A percentile compares a stretch with the other conserved stretches of the same genome.
Evolutionary conservation across 2,797 vertebrate species (phyloP).

Genomic region (Podargus strigoides): DNA sequence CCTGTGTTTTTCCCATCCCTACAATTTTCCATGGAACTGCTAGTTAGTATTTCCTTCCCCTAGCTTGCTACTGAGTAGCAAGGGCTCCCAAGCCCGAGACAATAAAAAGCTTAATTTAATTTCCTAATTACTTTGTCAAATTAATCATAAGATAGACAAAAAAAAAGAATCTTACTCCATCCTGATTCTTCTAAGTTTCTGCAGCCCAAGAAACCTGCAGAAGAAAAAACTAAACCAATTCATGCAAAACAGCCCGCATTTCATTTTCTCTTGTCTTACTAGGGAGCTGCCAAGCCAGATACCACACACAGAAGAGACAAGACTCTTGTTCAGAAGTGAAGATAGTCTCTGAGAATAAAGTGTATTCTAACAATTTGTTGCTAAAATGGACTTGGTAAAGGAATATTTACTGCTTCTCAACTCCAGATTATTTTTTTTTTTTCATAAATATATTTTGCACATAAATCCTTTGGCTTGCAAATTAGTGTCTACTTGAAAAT

Average conservation of each 20-base stretch:
- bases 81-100: neutral
- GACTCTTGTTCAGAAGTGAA: neutral
- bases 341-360: neutral
- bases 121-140: neutral
- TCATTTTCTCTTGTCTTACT: neutral
- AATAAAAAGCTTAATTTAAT: neutral
- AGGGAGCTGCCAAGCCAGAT: neutral
- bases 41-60: neutral
- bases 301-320: neutral
- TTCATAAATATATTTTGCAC: neutral
- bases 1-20: neutral
- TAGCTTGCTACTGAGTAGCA: accelerated
- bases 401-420: neutral
- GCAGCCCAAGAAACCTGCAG: neutral
- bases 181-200: neutral
- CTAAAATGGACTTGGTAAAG: neutral
- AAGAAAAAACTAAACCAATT: neutral
- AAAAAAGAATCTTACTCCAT: neutral
- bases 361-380: neutral
- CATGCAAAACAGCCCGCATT: neutral
- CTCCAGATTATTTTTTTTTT: neutral
- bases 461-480: neutral
- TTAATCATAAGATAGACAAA: neutral
- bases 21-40: neutral
- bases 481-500: neutral